Percentiles rank a stretch among this genome's conserved stretches.
Conservation (phyloP, 1,140 invertebrate species). For the Tachypleus tridentatus region DNA sequence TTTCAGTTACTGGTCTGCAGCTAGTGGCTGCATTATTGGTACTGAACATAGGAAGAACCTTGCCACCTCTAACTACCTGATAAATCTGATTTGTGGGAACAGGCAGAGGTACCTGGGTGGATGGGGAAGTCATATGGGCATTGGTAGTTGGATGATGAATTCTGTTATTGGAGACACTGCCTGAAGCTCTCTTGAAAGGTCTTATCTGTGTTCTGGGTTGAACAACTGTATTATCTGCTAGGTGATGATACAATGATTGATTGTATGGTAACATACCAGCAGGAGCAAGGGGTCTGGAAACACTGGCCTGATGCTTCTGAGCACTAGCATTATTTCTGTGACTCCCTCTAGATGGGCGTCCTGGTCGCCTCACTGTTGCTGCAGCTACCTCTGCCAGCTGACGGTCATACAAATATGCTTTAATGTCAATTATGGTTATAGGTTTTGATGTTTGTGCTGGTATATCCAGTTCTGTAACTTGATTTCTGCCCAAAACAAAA, state of each 20-base stretch:
- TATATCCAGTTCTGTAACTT: constrained; percentile 73
- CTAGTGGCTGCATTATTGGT: not conserved
- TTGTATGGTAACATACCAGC: constrained; percentile 5
- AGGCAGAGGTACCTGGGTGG: no score
- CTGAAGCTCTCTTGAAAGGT: no score
- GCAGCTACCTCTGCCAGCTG: not conserved
- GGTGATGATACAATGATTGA: no score
- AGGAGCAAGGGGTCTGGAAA: constrained; percentile 8
- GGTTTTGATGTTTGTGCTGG: constrained; percentile 71
- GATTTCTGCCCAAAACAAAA: constrained; percentile 71
- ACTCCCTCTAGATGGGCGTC: not conserved
- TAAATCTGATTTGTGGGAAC: not conserved
- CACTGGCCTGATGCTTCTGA: constrained; percentile 13
- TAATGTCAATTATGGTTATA: constrained; percentile 27
- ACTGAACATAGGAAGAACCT: not conserved
- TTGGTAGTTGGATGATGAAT: no score
- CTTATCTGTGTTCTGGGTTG: no score
- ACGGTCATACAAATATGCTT: constrained; percentile 17
- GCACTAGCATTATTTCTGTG: constrained; percentile 12
- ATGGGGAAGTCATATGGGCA: no score
- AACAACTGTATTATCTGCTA: no score
- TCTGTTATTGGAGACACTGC: no score
- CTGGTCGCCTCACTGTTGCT: not conserved
- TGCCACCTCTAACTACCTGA: not conserved
- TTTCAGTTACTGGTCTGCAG: no score